A percentile compares a stretch with the other conserved stretches of the same genome.
Evolutionary conservation across 2,797 vertebrate genomes (phyloP).

Genomic region (Anisognathus igniventris): DNA sequence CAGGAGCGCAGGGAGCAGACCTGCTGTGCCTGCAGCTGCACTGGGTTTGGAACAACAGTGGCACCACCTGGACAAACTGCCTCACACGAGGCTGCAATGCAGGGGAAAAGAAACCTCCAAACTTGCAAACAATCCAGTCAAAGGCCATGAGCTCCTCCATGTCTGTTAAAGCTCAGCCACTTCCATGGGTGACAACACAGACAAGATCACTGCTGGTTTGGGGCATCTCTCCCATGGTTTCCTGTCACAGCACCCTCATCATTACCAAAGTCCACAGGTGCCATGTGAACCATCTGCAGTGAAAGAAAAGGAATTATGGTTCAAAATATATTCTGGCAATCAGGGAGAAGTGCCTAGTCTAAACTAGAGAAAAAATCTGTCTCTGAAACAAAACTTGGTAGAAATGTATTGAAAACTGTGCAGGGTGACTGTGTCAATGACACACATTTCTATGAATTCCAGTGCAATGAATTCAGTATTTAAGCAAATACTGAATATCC

Average conservation of each 20-base stretch:
- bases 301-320: neutral
- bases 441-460: neutral
- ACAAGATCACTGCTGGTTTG: neutral
- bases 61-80: conserved; percentile 27
- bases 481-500: neutral
- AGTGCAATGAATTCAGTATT: neutral
- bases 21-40: neutral
- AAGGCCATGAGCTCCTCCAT: rapidly evolving
- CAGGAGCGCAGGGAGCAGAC: neutral
- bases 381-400: neutral
- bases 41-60: conserved; percentile 23
- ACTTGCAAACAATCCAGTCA: neutral
- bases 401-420: neutral
- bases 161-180: neutral
- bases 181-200: neutral
- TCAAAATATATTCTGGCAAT: neutral
- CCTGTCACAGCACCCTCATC: neutral
- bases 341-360: neutral
- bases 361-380: neutral
- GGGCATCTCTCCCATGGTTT: neutral
- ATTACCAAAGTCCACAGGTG: neutral
- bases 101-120: neutral
- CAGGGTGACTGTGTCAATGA: neutral
- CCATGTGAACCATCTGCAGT: neutral
- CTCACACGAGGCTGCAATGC: neutral